These are phyloP conservation scores for Indicator maculatus DNA, from an alignment of 2,113 vertebrate genomes.

Conservation along the genomic window DNA sequence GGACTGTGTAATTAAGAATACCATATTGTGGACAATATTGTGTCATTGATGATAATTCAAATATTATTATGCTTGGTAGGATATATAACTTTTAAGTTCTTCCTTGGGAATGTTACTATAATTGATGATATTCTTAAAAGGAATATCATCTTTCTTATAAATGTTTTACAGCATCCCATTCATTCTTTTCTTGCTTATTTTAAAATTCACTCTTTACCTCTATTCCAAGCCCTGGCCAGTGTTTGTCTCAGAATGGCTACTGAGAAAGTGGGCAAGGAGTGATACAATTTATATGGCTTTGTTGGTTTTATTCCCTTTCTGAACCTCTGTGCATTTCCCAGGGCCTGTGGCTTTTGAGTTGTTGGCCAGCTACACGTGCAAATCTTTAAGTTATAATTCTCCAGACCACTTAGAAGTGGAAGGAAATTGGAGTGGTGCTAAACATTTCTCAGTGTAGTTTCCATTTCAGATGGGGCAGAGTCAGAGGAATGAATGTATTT, in stretches of 20 bases:
- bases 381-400: background rate
- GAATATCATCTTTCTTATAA: background rate
- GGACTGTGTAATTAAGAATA: background rate
- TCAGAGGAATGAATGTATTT: background rate
- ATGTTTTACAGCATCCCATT: background rate
- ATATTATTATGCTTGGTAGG: background rate
- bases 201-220: background rate
- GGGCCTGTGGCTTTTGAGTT: conserved; percentile 8
- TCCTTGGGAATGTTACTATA: background rate
- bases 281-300: background rate
- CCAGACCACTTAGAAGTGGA: conserved; percentile 19
- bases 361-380: background rate
- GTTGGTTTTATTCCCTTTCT: background rate
- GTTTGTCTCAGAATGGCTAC: conserved; percentile 1
- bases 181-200: background rate
- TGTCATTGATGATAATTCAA: background rate
- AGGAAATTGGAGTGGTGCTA: background rate
- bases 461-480: background rate
- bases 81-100: background rate
- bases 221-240: background rate
- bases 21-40: background rate
- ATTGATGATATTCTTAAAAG: background rate
- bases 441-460: conserved; percentile 8
- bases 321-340: background rate
- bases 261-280: background rate